Evolutionary conservation across 2,113 vertebrate species (phyloP).

Genomic region (Platysteira castanea): DNA sequence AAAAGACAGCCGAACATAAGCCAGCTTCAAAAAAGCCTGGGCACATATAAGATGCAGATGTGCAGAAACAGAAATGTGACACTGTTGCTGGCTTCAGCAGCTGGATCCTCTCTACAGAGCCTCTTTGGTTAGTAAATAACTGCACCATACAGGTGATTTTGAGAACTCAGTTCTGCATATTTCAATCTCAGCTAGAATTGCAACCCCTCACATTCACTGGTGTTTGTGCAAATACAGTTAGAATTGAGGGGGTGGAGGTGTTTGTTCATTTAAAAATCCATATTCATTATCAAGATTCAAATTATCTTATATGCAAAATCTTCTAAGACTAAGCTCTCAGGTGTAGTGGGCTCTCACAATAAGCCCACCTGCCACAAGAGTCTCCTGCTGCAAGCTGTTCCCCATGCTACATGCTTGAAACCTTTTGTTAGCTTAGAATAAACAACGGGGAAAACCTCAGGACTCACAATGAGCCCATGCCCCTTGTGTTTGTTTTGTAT

Average conservation of each 20-base stretch:
- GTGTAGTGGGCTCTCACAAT: not conserved
- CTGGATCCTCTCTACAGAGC: not conserved
- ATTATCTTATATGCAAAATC: not conserved
- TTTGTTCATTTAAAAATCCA: not conserved
- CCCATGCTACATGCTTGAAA: not conserved
- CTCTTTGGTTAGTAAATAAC: not conserved
- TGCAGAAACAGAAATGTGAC: not conserved
- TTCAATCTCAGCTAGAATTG: not conserved
- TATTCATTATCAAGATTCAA: not conserved
- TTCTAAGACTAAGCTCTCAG: not conserved
- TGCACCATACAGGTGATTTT: not conserved
- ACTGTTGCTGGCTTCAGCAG: not conserved
- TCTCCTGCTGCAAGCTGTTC: not conserved
- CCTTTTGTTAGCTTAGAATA: not conserved
- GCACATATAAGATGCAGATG: not conserved
- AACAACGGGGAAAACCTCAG: not conserved
- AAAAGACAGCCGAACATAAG: not conserved
- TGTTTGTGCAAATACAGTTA: not conserved
- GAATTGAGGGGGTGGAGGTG: not conserved
- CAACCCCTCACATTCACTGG: not conserved
- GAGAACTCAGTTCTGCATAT: not conserved
- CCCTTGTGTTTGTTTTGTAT: not conserved
- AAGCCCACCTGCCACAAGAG: not conserved
- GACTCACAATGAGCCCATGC: not conserved
- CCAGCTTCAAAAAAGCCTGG: not conserved